Percentiles rank a stretch among this genome's conserved stretches.
phyloP scores from a whole-genome alignment of 2,113 vertebrate species.

The Syrrhaptes paradoxus region DNA sequence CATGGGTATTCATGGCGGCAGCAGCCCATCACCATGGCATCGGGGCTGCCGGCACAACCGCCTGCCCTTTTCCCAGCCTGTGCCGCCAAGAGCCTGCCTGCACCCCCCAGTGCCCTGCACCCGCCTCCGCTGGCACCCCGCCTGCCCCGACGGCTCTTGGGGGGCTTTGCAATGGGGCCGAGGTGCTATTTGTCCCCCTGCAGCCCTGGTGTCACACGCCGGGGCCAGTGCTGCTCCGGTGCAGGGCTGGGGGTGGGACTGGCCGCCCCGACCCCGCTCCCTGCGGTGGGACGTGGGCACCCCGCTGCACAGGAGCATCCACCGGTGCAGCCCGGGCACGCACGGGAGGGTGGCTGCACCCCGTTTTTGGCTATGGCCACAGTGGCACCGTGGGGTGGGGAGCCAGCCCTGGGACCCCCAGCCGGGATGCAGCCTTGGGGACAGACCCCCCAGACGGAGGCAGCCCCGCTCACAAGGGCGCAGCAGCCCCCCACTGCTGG shows the following conservation, averaged over 20 bases:
- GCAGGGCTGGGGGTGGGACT: neutral
- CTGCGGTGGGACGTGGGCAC: neutral
- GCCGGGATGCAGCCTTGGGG: fast-evolving
- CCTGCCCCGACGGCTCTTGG: fast-evolving
- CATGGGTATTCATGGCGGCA: constrained; percentile 56
- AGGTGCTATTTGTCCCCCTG: fast-evolving
- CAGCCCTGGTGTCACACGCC: fast-evolving
- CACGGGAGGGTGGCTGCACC: fast-evolving
- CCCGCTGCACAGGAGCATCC: neutral
- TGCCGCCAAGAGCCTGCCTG: constrained; percentile 34
- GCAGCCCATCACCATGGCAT: constrained; percentile 67
- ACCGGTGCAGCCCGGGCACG: fast-evolving
- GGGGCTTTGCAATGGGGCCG: neutral
- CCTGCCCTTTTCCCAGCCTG: constrained; percentile 69
- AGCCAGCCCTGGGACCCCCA: neutral
- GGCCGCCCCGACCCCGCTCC: neutral
- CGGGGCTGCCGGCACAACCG: constrained; percentile 40
- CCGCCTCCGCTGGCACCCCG: neutral
- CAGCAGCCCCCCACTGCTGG: too few relatives aligned
- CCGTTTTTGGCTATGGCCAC: neutral
- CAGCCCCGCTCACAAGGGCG: neutral
- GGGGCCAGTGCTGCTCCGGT: fast-evolving
- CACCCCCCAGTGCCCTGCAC: too few relatives aligned
- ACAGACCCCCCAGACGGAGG: neutral
- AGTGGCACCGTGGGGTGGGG: neutral